Percentiles rank a stretch among this genome's conserved stretches.
phyloP scores from a whole-genome alignment of 1,140 invertebrate species.

The Cydia splendana region DNA sequence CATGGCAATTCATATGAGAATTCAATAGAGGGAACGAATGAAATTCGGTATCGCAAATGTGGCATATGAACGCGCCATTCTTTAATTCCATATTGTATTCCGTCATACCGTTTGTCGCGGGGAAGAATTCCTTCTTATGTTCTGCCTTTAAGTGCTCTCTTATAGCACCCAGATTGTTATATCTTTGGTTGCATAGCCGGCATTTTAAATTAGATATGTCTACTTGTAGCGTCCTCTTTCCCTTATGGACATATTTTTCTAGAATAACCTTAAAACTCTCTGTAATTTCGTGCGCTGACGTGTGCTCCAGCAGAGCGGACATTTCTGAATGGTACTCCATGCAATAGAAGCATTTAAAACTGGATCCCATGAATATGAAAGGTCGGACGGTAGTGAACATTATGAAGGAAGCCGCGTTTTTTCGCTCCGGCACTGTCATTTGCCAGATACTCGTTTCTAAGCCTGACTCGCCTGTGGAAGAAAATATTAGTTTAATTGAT shows the following conservation, averaged over 20 bases:
- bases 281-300: conserved; percentile 40
- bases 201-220: conserved; percentile 62
- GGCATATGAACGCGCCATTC: conserved; percentile 54
- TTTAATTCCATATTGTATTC: conserved; percentile 52
- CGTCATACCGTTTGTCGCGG: conserved; percentile 51
- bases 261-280: conserved; percentile 40
- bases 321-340: conserved; percentile 49
- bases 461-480: conserved; percentile 39
- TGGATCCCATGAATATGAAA: conserved; percentile 55
- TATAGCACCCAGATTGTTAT: conserved; percentile 45
- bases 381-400: conserved; percentile 51
- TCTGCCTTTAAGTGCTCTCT: conserved; percentile 48
- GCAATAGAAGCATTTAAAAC: conserved; percentile 63
- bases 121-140: conserved; percentile 47
- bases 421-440: conserved; percentile 43
- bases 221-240: conserved; percentile 54
- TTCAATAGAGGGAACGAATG: conserved; percentile 51
- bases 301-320: conserved; percentile 47
- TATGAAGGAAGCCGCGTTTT: conserved; percentile 54
- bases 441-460: conserved; percentile 42
- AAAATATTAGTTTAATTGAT: conserved; percentile 34
- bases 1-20: conserved; percentile 62
- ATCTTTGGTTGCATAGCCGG: conserved; percentile 45
- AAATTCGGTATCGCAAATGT: conserved; percentile 43
- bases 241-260: conserved; percentile 53